Percentiles rank a stretch among this genome's conserved stretches.
Evolutionary conservation across 1,140 invertebrate genomes (phyloP).

Genomic region (Cherax quadricarinatus): DNA sequence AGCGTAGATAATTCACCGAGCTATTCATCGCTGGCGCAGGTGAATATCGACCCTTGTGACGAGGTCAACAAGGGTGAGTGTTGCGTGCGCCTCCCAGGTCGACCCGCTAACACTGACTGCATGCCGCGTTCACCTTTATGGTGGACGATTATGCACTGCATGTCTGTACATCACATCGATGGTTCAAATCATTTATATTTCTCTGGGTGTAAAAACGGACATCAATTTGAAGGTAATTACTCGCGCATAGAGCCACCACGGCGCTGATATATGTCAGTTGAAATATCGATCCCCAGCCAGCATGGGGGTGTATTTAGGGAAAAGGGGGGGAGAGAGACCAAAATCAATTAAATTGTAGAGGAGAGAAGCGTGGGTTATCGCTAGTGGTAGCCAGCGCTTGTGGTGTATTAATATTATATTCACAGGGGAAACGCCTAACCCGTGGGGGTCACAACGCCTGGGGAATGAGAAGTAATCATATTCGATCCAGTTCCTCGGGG

Average conservation of each 20-base stretch:
- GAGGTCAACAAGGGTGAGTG: neutral
- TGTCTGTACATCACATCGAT: slow-evolving; percentile 60
- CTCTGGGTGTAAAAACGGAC: slow-evolving; percentile 32
- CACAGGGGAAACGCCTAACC: too few relatives aligned
- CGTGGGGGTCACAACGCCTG: too few relatives aligned
- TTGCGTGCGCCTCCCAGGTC: slow-evolving; percentile 24
- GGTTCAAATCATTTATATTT: slow-evolving; percentile 59
- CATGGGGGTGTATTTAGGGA: neutral
- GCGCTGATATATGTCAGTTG: slow-evolving; percentile 15
- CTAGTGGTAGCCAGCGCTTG: neutral
- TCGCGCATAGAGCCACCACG: neutral
- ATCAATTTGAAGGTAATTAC: slow-evolving; percentile 14
- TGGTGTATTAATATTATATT: too few relatives aligned
- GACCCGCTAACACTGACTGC: slow-evolving; percentile 24
- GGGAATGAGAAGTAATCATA: too few relatives aligned
- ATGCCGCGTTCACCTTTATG: slow-evolving; percentile 67
- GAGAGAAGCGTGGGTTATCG: slow-evolving; percentile 26
- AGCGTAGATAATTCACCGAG: slow-evolving; percentile 66
- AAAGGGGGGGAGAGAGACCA: neutral
- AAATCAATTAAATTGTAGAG: slow-evolving; percentile 50
- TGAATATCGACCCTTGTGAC: neutral
- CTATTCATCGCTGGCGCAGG: slow-evolving; percentile 29
- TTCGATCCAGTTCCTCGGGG: too few relatives aligned
- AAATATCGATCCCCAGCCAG: slow-evolving; percentile 26
- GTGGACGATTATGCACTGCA: slow-evolving; percentile 68